phyloP scores from a whole-genome alignment of 2,113 vertebrate species.

The Petrocephalus zakoni region DNA sequence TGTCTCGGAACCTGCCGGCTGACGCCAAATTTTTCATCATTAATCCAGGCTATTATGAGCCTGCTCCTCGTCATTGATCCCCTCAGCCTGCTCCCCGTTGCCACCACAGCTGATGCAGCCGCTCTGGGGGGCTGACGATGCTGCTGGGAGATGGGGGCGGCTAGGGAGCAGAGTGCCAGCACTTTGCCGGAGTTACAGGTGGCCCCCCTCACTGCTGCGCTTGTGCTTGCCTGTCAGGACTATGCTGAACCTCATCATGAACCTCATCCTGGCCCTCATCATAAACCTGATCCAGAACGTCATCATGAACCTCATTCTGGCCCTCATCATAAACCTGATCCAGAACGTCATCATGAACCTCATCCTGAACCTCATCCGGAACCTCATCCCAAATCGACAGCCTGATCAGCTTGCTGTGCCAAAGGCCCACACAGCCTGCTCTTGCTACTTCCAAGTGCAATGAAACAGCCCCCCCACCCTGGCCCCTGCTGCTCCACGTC shows the following conservation, averaged over 20 bases:
- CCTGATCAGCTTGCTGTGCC: not conserved
- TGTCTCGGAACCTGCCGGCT: constrained; percentile 71
- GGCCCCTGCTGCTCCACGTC: not conserved
- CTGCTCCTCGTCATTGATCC: constrained; percentile 81
- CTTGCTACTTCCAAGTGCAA: not conserved
- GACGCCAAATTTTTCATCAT: constrained; percentile 98
- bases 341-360: not conserved
- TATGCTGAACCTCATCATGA: not conserved
- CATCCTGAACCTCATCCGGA: no score
- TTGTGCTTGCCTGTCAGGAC: not conserved
- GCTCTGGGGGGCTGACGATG: constrained; percentile 56
- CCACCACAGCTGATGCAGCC: constrained; percentile 71
- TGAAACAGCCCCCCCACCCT: not conserved
- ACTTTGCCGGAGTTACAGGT: constrained; percentile 27
- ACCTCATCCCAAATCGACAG: not conserved
- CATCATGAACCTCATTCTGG: not conserved
- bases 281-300: not conserved
- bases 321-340: not conserved
- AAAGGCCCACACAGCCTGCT: not conserved
- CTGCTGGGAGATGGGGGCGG: not conserved
- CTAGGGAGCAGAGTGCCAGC: constrained; percentile 35
- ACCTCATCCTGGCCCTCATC: not conserved
- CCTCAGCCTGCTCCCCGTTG: not conserved
- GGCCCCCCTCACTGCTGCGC: not conserved
- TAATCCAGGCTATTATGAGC: constrained; percentile 88